Percentiles rank a stretch among this genome's conserved stretches.
These are phyloP conservation scores for Sorex araneus DNA, from an alignment of 2,113 vertebrate species.

Conservation along the genomic window DNA sequence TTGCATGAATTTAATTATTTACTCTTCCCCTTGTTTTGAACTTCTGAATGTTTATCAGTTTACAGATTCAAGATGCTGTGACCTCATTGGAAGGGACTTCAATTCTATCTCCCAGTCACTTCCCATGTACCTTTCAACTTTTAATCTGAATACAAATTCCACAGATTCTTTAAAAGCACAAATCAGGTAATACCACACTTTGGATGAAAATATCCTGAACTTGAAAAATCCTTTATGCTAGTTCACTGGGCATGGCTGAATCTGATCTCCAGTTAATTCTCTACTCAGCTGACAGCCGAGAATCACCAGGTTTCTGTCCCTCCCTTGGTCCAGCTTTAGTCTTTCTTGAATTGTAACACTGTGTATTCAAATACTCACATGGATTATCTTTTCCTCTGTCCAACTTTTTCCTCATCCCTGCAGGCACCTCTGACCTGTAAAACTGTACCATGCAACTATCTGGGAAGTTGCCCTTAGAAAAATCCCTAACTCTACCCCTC, in stretches of 20 bases:
- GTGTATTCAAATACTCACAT: neutral
- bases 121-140: neutral
- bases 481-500: rapidly evolving
- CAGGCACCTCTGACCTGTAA: neutral
- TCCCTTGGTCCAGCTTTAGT: neutral
- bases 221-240: neutral
- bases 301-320: neutral
- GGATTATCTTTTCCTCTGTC: neutral
- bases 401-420: neutral
- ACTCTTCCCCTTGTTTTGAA: neutral
- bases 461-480: too few relatives aligned
- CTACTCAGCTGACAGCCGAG: too few relatives aligned
- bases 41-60: neutral
- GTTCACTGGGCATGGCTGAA: rapidly evolving
- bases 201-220: neutral
- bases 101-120: neutral
- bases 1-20: too few relatives aligned
- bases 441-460: rapidly evolving
- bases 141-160: neutral
- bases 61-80: neutral
- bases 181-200: neutral
- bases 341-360: neutral
- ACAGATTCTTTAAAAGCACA: neutral
- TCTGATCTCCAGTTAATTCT: too few relatives aligned
- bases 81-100: neutral